A percentile compares a stretch with the other conserved stretches of the same genome.
These are phyloP conservation scores for Drosophila pseudoobscura DNA, from an alignment of 1,140 invertebrate genomes.

Conservation along the genomic window DNA sequence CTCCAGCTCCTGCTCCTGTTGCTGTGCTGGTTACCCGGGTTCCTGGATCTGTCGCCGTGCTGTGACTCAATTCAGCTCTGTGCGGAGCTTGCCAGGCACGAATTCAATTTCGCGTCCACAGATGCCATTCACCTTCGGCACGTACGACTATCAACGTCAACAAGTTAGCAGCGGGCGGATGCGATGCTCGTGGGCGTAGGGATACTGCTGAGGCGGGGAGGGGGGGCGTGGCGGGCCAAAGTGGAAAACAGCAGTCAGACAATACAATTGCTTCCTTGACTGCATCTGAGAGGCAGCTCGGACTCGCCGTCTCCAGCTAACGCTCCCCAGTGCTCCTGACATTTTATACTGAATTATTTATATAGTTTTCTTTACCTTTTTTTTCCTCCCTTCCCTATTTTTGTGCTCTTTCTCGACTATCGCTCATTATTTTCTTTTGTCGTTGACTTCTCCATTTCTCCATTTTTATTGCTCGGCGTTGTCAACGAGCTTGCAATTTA, in stretches of 20 bases:
- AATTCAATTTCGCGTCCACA: constrained; percentile 82
- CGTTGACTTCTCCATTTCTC: constrained; percentile 47
- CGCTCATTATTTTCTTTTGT: constrained; percentile 52
- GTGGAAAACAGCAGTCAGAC: constrained; percentile 81
- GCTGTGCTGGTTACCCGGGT: constrained; percentile 5
- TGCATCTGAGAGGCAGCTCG: constrained; percentile 51
- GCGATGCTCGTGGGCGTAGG: not conserved
- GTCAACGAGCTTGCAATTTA: constrained; percentile 61
- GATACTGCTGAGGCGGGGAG: constrained; percentile 46
- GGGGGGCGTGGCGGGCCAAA: constrained; percentile 70
- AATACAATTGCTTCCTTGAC: constrained; percentile 81
- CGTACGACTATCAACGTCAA: constrained; percentile 81
- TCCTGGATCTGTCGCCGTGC: constrained; percentile 16
- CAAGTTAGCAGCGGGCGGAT: constrained; percentile 59
- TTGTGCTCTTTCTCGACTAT: constrained; percentile 9
- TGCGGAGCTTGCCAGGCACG: constrained; percentile 68
- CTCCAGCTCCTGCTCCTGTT: not conserved
- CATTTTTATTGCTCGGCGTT: constrained; percentile 63
- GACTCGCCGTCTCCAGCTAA: constrained; percentile 37
- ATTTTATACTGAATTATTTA: constrained; percentile 82
- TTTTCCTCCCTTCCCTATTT: constrained; percentile 37
- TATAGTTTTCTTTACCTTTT: constrained; percentile 63
- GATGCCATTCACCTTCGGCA: constrained; percentile 81
- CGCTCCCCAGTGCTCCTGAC: constrained; percentile 58
- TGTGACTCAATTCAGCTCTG: constrained; percentile 68